A percentile compares a stretch with the other conserved stretches of the same genome.
These are phyloP conservation scores for Euplexia lucipara DNA, from an alignment of 2,888 invertebrate species.

Conservation along the genomic window DNA sequence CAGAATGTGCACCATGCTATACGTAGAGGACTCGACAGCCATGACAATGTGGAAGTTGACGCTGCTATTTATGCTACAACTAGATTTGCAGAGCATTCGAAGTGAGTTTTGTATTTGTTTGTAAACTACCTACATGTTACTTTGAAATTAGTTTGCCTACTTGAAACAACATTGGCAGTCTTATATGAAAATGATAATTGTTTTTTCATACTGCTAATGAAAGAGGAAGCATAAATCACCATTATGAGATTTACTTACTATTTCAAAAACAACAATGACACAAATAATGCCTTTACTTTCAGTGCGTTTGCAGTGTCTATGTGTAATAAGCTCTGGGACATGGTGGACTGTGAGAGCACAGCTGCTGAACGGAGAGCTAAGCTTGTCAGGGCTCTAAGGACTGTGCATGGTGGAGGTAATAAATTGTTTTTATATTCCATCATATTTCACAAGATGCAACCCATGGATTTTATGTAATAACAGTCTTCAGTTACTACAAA, in stretches of 20 bases:
- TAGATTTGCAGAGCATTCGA: constrained; percentile 98
- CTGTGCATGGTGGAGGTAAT: constrained; percentile 97
- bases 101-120: constrained; percentile 90
- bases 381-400: constrained; percentile 97
- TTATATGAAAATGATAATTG: too few species aligned
- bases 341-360: constrained; percentile 98
- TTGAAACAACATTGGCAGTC: too few species aligned
- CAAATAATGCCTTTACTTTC: constrained; percentile 55
- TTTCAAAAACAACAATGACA: too few species aligned
- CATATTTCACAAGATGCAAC: too few species aligned
- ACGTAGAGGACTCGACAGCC: constrained; percentile 97
- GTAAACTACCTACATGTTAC: too few species aligned
- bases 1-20: constrained; percentile 99
- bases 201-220: too few species aligned
- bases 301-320: constrained; percentile 98
- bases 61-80: constrained; percentile 98
- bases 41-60: constrained; percentile 98
- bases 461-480: too few species aligned
- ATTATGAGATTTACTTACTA: too few species aligned
- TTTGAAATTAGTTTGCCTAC: too few species aligned
- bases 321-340: constrained; percentile 98
- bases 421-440: too few species aligned
- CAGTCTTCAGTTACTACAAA: too few species aligned
- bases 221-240: too few species aligned
- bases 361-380: constrained; percentile 97